Base-by-base conservation (phyloP, 1,140 invertebrate genomes). In the Heterodera schachtii region DNA sequence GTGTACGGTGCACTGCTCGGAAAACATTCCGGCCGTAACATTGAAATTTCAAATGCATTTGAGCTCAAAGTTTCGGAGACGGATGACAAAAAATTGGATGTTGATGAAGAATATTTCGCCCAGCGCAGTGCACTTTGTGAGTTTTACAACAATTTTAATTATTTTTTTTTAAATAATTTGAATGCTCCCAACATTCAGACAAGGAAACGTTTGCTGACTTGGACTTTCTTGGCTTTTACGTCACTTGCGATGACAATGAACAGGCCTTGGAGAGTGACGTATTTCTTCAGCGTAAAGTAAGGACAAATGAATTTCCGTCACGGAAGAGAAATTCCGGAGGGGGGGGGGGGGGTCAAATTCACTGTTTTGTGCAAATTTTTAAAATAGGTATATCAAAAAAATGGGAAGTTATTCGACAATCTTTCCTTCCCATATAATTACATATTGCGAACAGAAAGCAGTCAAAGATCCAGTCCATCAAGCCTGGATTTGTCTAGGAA, bases 81-180 rank as follows among this genome's bases (percentile, higher is more conserved):
- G 21, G 77, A 85, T 13, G 78, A 66, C n/a, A 57, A 60, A 41
- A 57, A 49, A 49, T 47, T 79, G 16, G 52, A 49, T 19, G 47
- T 85, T 21, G 84, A 85, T 41, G 85, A 80, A 49, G 85, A 87
- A 70, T 87, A 86, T 67, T 86, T 87, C 43, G n/a, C n/a, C 44
- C 71, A 44, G 31, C 84, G 84, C 43, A 83, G 75, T 44, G 49
- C 57, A 16, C 69, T 84, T 13, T 84, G 83, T 84, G 76, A 77
- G 81, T 77, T 21, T 64, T 64, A 9, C n/a, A n/a, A 16, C 44
- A 46, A 75, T 52, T 60, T 82, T 31, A 52, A 47, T 3, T n/a
- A n/a, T n/a, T 44, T 49, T 31, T 13, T 44, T 31, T 84, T 73
- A 47, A 79, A 8, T 52, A 80, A 75, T 79, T 79, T 31, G 31